Conservation (phyloP, 1,140 invertebrate species). For the Acromyrmex charruanus region DNA sequence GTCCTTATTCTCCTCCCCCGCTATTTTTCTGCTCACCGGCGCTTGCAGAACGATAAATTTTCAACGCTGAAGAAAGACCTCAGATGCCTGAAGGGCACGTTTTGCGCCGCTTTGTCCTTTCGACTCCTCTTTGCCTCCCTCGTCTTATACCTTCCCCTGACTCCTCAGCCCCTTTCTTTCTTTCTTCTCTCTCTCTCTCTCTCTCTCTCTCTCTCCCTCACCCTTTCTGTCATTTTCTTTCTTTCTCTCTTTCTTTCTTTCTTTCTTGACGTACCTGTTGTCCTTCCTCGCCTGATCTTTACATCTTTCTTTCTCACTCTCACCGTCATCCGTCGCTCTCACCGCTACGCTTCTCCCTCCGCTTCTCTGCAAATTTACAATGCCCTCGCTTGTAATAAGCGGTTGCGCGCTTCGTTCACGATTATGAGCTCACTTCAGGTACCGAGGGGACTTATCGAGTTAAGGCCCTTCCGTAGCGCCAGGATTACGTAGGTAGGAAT, state of each 20-base stretch:
- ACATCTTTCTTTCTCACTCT: constrained; percentile 49
- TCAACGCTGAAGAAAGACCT: constrained; percentile 62
- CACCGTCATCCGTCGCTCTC: constrained; percentile 26
- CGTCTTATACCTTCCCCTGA: constrained; percentile 48
- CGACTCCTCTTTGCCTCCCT: constrained; percentile 65
- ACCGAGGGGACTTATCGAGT: constrained; percentile 76
- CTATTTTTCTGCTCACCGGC: constrained; percentile 58
- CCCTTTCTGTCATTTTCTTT: constrained; percentile 20
- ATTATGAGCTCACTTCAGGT: constrained; percentile 78
- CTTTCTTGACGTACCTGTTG: constrained; percentile 21
- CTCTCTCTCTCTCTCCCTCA: constrained; percentile 13
- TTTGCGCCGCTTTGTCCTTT: constrained; percentile 77
- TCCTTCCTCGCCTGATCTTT: constrained; percentile 58
- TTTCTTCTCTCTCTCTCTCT: background rate
- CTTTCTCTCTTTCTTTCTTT: constrained; percentile 40
- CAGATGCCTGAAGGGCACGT: constrained; percentile 71
- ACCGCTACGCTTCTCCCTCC: constrained; percentile 49
- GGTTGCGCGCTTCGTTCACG: constrained; percentile 75
- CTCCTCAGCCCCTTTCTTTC: constrained; percentile 22
- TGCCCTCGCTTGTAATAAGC: constrained; percentile 79
- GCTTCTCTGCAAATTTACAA: constrained; percentile 77
- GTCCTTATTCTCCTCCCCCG: background rate
- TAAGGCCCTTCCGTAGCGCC: constrained; percentile 56
- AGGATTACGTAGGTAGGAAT: constrained; percentile 36
- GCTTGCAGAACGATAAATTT: constrained; percentile 68